A percentile compares a stretch with the other conserved stretches of the same genome.
phyloP scores from a whole-genome alignment of 2,797 vertebrate genomes.

The Rhyacichthys aspro region DNA sequence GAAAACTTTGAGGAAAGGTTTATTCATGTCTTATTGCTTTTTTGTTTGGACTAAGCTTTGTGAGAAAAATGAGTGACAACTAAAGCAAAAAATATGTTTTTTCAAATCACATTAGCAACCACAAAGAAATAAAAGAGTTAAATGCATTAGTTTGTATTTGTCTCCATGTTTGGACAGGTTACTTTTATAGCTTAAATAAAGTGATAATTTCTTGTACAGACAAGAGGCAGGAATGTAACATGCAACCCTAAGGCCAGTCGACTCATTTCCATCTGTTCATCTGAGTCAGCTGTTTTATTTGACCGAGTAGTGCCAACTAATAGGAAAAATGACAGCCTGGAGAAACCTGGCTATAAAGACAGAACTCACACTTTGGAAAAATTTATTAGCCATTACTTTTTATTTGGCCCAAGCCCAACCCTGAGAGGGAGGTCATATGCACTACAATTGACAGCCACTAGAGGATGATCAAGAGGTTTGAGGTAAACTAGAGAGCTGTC shows the following conservation, averaged over 20 bases:
- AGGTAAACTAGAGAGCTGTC: too few relatives aligned
- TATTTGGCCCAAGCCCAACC: too few relatives aligned
- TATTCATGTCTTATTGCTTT: too few relatives aligned
- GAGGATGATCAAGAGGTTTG: not conserved
- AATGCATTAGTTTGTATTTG: not conserved
- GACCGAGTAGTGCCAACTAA: not conserved
- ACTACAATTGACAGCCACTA: not conserved
- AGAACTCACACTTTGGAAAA: not conserved
- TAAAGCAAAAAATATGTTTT: too few relatives aligned
- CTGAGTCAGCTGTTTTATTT: not conserved
- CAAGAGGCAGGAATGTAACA: conserved; percentile 7
- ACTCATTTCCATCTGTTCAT: not conserved
- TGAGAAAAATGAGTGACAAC: too few relatives aligned
- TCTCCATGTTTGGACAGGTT: not conserved
- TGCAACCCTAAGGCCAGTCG: not conserved
- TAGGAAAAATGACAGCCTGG: not conserved
- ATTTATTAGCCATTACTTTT: not conserved
- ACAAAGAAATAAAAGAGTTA: not conserved
- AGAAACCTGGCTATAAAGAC: not conserved
- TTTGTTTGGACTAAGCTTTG: too few relatives aligned
- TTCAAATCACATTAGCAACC: too few relatives aligned
- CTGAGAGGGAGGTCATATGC: not conserved
- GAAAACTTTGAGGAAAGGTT: too few relatives aligned
- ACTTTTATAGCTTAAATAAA: conserved; percentile 9
- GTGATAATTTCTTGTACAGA: conserved; percentile 4